These are phyloP conservation scores for Andricus curvator DNA, from an alignment of 2,888 invertebrate species.

Conservation along the genomic window DNA sequence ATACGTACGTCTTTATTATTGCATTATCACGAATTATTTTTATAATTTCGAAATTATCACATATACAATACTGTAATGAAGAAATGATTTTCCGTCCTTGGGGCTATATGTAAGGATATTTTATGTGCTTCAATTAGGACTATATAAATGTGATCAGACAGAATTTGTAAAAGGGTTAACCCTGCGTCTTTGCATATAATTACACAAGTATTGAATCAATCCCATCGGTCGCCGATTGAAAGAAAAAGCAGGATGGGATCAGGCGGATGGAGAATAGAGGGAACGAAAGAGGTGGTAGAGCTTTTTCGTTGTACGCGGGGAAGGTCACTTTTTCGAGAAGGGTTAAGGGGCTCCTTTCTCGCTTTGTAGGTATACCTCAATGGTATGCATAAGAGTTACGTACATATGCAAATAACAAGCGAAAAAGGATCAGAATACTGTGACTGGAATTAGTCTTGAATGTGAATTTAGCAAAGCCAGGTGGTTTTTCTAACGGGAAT, in stretches of 20 bases:
- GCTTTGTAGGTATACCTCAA: constrained; percentile 66
- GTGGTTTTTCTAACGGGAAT: no score
- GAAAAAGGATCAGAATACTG: constrained; percentile 60
- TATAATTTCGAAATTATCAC: accelerated
- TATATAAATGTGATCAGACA: no score
- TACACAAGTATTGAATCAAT: constrained; percentile 75
- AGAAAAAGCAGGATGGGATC: constrained; percentile 66
- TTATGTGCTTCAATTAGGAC: no score
- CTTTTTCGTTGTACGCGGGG: constrained; percentile 1
- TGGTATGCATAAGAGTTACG: constrained; percentile 60
- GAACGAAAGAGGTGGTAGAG: constrained; percentile 49
- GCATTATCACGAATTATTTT: no score
- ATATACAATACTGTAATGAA: no score
- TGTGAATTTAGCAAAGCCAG: no score
- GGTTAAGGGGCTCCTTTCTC: constrained; percentile 65
- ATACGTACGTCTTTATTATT: no score
- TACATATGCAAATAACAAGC: constrained; percentile 70
- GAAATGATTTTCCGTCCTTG: no score
- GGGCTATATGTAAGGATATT: no score
- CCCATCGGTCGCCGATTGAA: constrained; percentile 71
- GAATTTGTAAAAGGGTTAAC: constrained; percentile 58
- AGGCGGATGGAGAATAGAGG: constrained; percentile 57
- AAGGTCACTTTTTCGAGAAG: constrained; percentile 44
- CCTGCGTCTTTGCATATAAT: constrained; percentile 76
- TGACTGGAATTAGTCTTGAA: no score